Evolutionary conservation across 2,797 vertebrate species (phyloP).

Genomic region (Mormyrus proboscirostris): DNA sequence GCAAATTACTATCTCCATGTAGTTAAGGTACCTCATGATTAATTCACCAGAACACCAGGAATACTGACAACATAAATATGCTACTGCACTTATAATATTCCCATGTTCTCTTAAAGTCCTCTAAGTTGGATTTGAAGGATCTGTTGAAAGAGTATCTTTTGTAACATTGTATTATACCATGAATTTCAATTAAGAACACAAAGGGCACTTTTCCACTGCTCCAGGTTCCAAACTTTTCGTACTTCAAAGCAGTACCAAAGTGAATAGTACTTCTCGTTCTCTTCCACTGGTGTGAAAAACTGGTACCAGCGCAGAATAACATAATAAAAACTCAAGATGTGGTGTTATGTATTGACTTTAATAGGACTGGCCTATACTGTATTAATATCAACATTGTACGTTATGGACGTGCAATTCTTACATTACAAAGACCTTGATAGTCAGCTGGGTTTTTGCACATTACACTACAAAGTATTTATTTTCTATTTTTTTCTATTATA

Average conservation of each 20-base stretch:
- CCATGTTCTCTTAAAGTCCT: not conserved
- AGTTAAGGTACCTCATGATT: not conserved
- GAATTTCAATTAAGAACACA: not conserved
- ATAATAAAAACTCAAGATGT: not conserved
- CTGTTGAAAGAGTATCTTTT: not conserved
- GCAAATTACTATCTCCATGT: not conserved
- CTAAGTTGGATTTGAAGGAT: not conserved
- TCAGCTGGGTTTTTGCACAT: not conserved
- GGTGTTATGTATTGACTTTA: not conserved
- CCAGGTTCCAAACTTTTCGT: not conserved
- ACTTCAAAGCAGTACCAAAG: not conserved
- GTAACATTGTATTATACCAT: not conserved
- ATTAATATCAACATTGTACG: not conserved
- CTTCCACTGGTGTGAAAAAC: not conserved
- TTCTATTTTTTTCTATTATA: too few relatives aligned
- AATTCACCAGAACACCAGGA: not conserved
- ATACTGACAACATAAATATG: not conserved
- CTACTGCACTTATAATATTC: not conserved
- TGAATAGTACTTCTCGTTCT: not conserved
- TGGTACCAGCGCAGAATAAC: not conserved
- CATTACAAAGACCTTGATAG: not conserved
- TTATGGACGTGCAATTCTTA: not conserved
- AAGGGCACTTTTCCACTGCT: not conserved
- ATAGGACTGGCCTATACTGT: not conserved
- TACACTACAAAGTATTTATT: too few relatives aligned